Conservation (phyloP, 2,888 invertebrate genomes). For the Brachylomia viminalis region DNA sequence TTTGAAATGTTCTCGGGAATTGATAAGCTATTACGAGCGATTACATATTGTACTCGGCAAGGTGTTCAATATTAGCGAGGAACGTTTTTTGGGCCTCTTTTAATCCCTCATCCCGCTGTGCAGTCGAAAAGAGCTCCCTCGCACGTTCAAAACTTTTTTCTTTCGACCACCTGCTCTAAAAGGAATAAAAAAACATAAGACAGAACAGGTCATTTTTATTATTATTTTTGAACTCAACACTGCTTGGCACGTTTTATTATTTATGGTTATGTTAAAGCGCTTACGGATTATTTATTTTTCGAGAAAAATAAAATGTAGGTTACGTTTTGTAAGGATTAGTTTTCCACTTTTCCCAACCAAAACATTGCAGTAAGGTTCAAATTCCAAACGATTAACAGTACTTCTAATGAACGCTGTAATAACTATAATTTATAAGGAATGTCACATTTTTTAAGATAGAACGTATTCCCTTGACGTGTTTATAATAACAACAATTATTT, state of each 20-base stretch:
- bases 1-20: conserved; percentile 52
- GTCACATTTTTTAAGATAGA: conserved; percentile 51
- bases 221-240: conserved; percentile 56
- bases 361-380: conserved; percentile 17
- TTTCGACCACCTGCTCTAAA: conserved; percentile 78
- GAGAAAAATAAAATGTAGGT: neutral
- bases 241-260: conserved; percentile 53
- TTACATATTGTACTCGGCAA: conserved; percentile 50
- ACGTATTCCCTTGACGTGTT: conserved; percentile 67
- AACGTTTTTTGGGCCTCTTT: conserved; percentile 50
- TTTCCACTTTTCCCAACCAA: conserved; percentile 16
- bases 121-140: conserved; percentile 71
- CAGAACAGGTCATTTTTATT: conserved; percentile 71
- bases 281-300: conserved; percentile 14
- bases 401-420: conserved; percentile 34
- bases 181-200: conserved; percentile 73
- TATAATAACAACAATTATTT: conserved; percentile 77
- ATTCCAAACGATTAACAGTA: conserved; percentile 12
- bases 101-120: conserved; percentile 69
- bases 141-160: conserved; percentile 75
- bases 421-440: conserved; percentile 57
- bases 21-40: conserved; percentile 60
- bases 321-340: neutral
- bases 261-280: conserved; percentile 28
- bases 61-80: conserved; percentile 52